These are phyloP conservation scores for Caiman crocodilus DNA, from an alignment of 2,797 vertebrate species.

Conservation along the genomic window DNA sequence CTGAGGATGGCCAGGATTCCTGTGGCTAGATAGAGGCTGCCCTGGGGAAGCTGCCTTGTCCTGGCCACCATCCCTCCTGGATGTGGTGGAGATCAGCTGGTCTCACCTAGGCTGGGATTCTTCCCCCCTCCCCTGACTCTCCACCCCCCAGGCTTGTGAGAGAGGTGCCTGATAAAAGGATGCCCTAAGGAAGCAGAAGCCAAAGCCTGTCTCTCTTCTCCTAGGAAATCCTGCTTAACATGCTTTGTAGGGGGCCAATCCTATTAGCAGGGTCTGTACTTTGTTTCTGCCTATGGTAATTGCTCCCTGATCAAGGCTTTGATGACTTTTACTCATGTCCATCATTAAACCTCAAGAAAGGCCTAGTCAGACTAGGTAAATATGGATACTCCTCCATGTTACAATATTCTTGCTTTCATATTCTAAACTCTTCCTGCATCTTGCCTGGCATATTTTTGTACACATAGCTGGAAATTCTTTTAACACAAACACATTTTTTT, in stretches of 20 bases:
- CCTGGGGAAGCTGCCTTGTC: too few relatives aligned
- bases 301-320: conserved; percentile 75
- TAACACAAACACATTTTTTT: conserved; percentile 10
- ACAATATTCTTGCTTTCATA: not conserved
- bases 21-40: too few relatives aligned
- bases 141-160: too few relatives aligned
- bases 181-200: too few relatives aligned
- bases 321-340: conserved; percentile 68
- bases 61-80: too few relatives aligned
- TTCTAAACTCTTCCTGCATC: not conserved
- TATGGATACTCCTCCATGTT: conserved; percentile 62
- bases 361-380: conserved; percentile 65
- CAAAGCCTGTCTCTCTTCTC: too few relatives aligned
- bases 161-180: too few relatives aligned
- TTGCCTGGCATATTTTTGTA: not conserved
- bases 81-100: too few relatives aligned
- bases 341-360: conserved; percentile 59
- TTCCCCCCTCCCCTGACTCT: too few relatives aligned
- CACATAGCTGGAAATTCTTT: not conserved
- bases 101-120: too few relatives aligned
- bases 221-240: conserved; percentile 64
- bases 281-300: conserved; percentile 30
- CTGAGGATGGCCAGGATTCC: too few relatives aligned
- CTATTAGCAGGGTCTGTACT: not conserved
- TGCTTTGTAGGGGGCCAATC: conserved; percentile 61